phyloP scores from a whole-genome alignment of 2,797 vertebrate genomes.

The Podarcis lilfordi region DNA sequence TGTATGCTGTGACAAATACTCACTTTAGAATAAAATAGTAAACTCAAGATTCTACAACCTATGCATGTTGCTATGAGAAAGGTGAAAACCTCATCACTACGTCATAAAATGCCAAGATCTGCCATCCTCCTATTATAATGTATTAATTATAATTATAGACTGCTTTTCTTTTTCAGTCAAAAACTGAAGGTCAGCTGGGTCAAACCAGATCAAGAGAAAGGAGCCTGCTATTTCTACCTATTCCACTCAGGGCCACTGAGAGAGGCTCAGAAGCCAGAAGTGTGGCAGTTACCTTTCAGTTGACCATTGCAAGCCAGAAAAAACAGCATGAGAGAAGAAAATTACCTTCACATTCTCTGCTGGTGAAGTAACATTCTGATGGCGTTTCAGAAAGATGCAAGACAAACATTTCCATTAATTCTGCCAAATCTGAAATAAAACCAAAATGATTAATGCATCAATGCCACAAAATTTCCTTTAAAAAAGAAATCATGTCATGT shows the following conservation, averaged over 20 bases:
- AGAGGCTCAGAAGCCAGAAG: neutral
- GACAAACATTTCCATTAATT: conserved; percentile 89
- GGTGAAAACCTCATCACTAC: no score
- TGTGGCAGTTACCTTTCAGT: neutral
- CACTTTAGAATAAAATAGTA: no score
- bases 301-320: neutral
- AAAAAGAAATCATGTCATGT: no score
- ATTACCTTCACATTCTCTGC: conserved; percentile 85
- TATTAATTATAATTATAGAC: neutral
- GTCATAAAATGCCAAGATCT: neutral
- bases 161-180: neutral
- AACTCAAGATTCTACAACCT: no score
- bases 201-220: neutral
- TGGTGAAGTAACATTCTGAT: conserved; percentile 84
- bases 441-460: conserved; percentile 63
- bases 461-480: conserved; percentile 9
- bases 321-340: conserved; percentile 27
- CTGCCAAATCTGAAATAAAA: conserved; percentile 84
- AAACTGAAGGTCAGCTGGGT: neutral
- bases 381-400: conserved; percentile 80
- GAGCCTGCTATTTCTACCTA: neutral
- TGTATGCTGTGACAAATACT: no score
- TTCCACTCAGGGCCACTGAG: neutral
- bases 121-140: neutral
- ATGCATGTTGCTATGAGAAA: no score